Percentiles rank a stretch among this genome's conserved stretches.
These are phyloP conservation scores for Phortica magna DNA, from an alignment of 2,888 invertebrate species.

Conservation along the genomic window DNA sequence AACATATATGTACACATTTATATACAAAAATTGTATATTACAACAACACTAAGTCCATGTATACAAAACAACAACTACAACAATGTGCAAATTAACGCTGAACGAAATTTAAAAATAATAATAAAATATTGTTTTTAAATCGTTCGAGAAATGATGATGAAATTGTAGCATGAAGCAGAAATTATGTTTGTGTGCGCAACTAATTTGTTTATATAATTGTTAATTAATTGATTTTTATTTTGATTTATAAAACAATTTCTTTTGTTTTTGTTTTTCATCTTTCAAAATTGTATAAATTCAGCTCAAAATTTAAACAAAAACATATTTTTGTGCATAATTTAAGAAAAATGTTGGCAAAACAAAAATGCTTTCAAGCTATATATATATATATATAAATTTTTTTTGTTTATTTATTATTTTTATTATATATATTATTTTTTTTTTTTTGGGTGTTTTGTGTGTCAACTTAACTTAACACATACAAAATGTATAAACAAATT, in stretches of 20 bases:
- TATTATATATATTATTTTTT: no score
- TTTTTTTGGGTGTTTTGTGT: not conserved
- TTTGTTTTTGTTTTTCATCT: not conserved
- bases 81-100: not conserved
- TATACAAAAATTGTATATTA: constrained; percentile 1
- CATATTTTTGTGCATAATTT: not conserved
- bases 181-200: no score
- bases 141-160: not conserved
- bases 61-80: not conserved
- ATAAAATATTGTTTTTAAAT: not conserved
- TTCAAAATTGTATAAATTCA: constrained; percentile 2
- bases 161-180: no score
- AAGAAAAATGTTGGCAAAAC: not conserved
- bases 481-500: not conserved
- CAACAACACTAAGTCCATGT: not conserved
- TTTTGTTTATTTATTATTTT: no score
- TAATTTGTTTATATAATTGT: not conserved
- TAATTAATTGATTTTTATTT: not conserved
- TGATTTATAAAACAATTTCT: not conserved
- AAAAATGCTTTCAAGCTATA: not conserved
- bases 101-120: not conserved
- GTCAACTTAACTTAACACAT: not conserved
- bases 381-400: no score
- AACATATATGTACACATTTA: not conserved
- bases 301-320: constrained; percentile 1